Conservation (phyloP, 2,113 vertebrate species). For the Phylloscopus whistleri region DNA sequence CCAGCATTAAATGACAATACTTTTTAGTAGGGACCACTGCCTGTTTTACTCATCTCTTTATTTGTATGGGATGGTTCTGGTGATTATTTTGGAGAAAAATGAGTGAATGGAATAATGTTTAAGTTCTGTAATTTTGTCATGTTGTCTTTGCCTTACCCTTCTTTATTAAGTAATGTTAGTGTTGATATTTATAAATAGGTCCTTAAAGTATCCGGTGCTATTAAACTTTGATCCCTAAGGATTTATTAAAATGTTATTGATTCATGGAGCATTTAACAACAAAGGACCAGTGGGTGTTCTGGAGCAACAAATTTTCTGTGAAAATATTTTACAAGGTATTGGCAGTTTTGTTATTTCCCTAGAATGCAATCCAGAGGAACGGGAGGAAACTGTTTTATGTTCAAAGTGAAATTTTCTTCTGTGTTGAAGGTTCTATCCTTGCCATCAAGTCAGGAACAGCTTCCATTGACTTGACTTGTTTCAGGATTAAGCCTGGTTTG, state of each 20-base stretch:
- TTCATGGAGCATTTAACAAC: slow-evolving; percentile 21
- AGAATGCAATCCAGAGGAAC: background rate
- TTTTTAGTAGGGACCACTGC: slow-evolving; percentile 33
- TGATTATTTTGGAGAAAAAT: slow-evolving; percentile 35
- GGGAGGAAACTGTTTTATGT: background rate
- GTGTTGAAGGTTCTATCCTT: background rate
- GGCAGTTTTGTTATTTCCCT: background rate
- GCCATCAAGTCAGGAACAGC: background rate
- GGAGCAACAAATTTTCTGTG: background rate
- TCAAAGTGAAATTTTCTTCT: slow-evolving; percentile 23
- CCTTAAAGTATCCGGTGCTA: slow-evolving; percentile 62
- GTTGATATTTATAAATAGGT: slow-evolving; percentile 14
- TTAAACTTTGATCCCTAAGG: slow-evolving; percentile 50
- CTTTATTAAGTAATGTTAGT: background rate
- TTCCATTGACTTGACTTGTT: background rate
- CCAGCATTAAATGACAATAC: slow-evolving; percentile 58
- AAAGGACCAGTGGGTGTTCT: background rate
- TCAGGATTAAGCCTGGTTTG: background rate
- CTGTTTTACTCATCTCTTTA: slow-evolving; percentile 17
- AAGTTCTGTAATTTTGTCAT: slow-evolving; percentile 24
- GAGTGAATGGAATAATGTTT: background rate
- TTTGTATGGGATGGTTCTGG: slow-evolving; percentile 17
- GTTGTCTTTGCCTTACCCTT: slow-evolving; percentile 46
- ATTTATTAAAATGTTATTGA: slow-evolving; percentile 31
- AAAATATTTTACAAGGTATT: background rate